Percentiles rank a stretch among this genome's conserved stretches.
These are phyloP conservation scores for Erebia ligea DNA, from an alignment of 2,888 invertebrate genomes.

Conservation along the genomic window DNA sequence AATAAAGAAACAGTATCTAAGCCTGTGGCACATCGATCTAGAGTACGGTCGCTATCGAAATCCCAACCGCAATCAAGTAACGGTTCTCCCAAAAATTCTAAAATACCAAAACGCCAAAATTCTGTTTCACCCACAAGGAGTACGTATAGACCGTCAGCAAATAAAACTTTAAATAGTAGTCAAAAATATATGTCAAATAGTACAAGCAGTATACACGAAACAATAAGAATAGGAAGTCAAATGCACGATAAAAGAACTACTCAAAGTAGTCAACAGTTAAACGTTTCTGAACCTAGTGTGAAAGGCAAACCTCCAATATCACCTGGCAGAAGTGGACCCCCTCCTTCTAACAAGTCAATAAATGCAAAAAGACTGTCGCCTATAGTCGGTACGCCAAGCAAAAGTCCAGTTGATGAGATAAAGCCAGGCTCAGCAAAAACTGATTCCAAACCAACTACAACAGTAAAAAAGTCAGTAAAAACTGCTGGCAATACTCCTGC, in stretches of 20 bases:
- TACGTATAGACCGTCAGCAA: slow-evolving; percentile 53
- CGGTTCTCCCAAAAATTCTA: slow-evolving; percentile 76
- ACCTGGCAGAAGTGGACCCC: slow-evolving; percentile 74
- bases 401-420: slow-evolving; percentile 71
- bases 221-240: slow-evolving; percentile 68
- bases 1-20: slow-evolving; percentile 57
- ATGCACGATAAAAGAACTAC: slow-evolving; percentile 68
- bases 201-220: slow-evolving; percentile 77
- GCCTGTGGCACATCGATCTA: slow-evolving; percentile 65
- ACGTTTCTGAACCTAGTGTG: slow-evolving; percentile 66
- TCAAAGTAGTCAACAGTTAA: slow-evolving; percentile 73
- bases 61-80: slow-evolving; percentile 77
- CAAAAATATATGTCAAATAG: slow-evolving; percentile 76
- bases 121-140: slow-evolving; percentile 72
- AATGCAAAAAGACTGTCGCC: slow-evolving; percentile 77
- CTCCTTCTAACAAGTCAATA: slow-evolving; percentile 72
- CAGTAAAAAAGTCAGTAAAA: slow-evolving; percentile 61
- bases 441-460: slow-evolving; percentile 58
- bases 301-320: slow-evolving; percentile 78
- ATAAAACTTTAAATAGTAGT: slow-evolving; percentile 61
- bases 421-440: slow-evolving; percentile 66
- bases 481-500: slow-evolving; percentile 67
- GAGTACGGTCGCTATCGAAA: slow-evolving; percentile 65
- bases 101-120: slow-evolving; percentile 76
- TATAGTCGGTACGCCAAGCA: slow-evolving; percentile 78